Conservation (phyloP, 2,797 vertebrate genomes). For the Hypotaenidia philippensis region DNA sequence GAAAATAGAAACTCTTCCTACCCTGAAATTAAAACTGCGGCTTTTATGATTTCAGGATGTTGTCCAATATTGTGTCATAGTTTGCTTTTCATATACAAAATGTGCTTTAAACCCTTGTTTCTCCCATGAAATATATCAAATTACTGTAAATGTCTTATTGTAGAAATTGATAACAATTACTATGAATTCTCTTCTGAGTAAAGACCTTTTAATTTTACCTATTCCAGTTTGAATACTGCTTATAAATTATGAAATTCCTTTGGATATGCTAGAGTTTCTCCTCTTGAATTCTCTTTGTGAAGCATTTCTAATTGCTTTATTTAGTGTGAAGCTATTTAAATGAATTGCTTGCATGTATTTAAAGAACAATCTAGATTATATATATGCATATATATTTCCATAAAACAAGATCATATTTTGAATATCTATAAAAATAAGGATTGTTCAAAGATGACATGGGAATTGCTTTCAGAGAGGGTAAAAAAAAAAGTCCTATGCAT, state of each 20-base stretch:
- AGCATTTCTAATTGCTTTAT: not conserved
- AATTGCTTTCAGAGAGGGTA: not conserved
- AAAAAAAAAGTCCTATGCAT: not conserved
- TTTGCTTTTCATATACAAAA: constrained; percentile 13
- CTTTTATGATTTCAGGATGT: not conserved
- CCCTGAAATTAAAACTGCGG: not conserved
- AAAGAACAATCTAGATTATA: not conserved
- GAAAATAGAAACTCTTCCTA: constrained; percentile 3
- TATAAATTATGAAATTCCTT: not conserved
- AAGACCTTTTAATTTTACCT: not conserved
- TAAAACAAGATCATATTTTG: not conserved
- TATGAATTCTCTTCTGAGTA: not conserved
- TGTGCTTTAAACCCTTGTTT: not conserved
- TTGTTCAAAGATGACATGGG: not conserved
- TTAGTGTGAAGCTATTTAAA: not conserved
- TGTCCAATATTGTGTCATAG: not conserved
- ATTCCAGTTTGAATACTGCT: not conserved
- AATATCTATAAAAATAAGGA: not conserved
- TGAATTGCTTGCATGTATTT: not conserved
- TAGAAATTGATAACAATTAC: not conserved
- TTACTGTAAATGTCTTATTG: not conserved
- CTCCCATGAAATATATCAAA: not conserved
- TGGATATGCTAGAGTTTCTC: not conserved
- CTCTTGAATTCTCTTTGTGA: not conserved
- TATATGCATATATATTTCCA: not conserved